Evolutionary conservation across 2,797 vertebrate species (phyloP).

Genomic region (Sebastes trivittatus): DNA sequence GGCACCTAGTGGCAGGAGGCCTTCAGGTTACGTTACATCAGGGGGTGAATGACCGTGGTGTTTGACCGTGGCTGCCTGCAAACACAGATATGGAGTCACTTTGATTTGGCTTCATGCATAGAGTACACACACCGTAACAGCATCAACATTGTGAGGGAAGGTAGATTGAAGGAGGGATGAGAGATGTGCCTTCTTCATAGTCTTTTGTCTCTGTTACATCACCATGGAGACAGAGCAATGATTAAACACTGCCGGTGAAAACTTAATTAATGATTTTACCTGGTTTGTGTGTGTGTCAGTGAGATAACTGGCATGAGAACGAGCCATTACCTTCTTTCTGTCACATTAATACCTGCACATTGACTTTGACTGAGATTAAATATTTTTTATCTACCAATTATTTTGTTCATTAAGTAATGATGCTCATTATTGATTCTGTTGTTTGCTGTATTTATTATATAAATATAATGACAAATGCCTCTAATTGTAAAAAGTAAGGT

Average conservation of each 20-base stretch:
- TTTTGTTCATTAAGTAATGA: background rate
- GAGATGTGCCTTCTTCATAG: constrained; percentile 9
- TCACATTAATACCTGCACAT: background rate
- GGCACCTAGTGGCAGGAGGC: constrained; percentile 75
- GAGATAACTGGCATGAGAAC: background rate
- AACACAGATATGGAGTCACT: background rate
- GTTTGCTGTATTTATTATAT: background rate
- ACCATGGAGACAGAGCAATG: constrained; percentile 53
- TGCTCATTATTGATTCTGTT: no score
- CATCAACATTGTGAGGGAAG: background rate
- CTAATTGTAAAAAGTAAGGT: background rate
- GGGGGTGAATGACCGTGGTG: constrained; percentile 13
- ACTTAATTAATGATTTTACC: constrained; percentile 47
- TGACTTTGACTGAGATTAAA: background rate
- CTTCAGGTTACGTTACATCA: constrained; percentile 35
- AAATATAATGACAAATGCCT: background rate
- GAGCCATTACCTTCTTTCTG: background rate
- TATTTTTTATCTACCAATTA: background rate
- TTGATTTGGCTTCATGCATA: background rate
- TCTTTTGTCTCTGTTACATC: constrained; percentile 36
- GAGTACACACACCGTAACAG: background rate
- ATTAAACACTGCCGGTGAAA: constrained; percentile 42
- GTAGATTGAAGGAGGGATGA: background rate
- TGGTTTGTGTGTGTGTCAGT: background rate
- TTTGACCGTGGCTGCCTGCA: background rate